Evolutionary conservation across 1,140 invertebrate genomes (phyloP).

Genomic region (Drosophila leontia): DNA sequence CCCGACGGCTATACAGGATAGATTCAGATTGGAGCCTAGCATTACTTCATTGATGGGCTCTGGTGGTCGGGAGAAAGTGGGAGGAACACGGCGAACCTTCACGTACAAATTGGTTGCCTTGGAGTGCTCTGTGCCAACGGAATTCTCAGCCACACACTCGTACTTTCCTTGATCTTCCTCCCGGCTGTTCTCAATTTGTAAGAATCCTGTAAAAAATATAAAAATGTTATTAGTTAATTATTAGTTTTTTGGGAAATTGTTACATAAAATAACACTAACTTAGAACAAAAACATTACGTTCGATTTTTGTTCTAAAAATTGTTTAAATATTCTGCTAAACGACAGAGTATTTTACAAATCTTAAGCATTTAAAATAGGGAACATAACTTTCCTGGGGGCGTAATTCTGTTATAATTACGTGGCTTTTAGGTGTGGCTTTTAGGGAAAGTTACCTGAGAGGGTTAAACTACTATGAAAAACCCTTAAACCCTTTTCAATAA

Average conservation of each 20-base stretch:
- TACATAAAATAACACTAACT: too few species aligned
- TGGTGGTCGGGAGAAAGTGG: conserved; percentile 96
- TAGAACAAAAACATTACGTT: too few species aligned
- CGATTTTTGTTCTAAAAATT: too few species aligned
- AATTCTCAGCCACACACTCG: conserved; percentile 96
- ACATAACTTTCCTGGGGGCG: not conserved
- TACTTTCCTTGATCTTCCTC: conserved; percentile 96
- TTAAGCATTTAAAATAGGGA: too few species aligned
- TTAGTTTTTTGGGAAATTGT: not conserved
- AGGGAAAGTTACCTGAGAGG: not conserved
- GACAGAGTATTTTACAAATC: too few species aligned
- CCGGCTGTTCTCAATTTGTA: conserved; percentile 95
- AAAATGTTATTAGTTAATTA: not conserved
- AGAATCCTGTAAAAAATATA: conserved; percentile 89
- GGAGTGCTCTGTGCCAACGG: conserved; percentile 96
- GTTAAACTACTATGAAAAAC: too few species aligned
- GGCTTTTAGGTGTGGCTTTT: not conserved
- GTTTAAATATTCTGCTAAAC: too few species aligned
- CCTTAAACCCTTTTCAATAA: not conserved
- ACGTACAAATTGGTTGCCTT: conserved; percentile 96
- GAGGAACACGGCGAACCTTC: conserved; percentile 97
- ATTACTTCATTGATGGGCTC: conserved; percentile 93
- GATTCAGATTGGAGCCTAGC: conserved; percentile 94
- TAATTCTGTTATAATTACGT: not conserved
- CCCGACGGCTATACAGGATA: conserved; percentile 98